Evolutionary conservation across 1,140 invertebrate species (phyloP), one percentile per base, ranked within the genome.

Genomic region (Ladona fulva): DNA sequence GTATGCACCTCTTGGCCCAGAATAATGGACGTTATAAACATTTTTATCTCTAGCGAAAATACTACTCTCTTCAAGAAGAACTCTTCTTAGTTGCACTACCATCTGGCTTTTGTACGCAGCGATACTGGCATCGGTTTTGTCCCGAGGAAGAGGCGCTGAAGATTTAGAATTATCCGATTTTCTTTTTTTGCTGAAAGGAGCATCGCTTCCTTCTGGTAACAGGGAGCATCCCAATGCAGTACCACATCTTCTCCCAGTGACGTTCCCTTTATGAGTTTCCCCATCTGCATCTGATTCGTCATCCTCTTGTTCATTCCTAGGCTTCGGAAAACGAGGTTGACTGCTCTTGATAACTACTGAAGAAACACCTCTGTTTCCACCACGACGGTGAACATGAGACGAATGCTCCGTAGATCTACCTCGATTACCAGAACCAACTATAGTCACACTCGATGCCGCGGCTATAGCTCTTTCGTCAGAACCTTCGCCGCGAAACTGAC

Each of bases 11-110:
- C 83, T 84, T 1, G 85, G 81, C 0, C 86, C 86, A 42, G 82
- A 81, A 80, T 88, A 90, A 78, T 87, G 84, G 0, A 91, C 89
- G 81, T 89, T 87, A 79, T 91, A 90, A 11, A 85, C 86, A 81
- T 91, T 91, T 77, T 86, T 87, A 25, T 77, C 76, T 25, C 59
- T n/a, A n/a, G 76, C 76, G 78, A 89, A 87, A 42, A 90, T 86
- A 81, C 89, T 89, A 77, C 89, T 87, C 78, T 90, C 89, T 42
- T 88, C 87, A 83, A 89, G 87, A 25, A 89, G 82, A 0, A 90
- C 88, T 78, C 88, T 86, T 78, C 88, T 85, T 75, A 91, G 86
- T 80, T 90, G 87, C 77, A 88, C 87, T 11, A 90, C 79, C 74
- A 91, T 78, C 77, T 89, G 81, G 75, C 86, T 86, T 83, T 88